phyloP scores from a whole-genome alignment of 2,888 invertebrate species.

The Trichopria drosophilae region DNA sequence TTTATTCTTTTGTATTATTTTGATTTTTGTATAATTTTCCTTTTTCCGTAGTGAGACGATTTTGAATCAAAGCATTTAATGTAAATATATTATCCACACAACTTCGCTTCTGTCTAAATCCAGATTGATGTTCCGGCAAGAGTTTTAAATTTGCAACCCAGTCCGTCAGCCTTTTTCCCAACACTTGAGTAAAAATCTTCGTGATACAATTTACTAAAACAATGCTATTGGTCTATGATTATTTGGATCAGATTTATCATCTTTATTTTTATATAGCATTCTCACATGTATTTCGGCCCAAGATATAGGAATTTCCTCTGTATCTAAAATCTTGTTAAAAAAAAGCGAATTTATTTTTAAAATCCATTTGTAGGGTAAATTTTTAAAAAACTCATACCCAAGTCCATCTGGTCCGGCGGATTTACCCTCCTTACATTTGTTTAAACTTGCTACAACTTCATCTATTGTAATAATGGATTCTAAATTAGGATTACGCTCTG shows the following conservation, averaged over 20 bases:
- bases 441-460: not conserved
- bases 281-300: slow-evolving; percentile 10
- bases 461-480: slow-evolving; percentile 1
- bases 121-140: slow-evolving; percentile 3
- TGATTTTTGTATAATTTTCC: slow-evolving; percentile 5
- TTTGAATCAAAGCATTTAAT: slow-evolving; percentile 7
- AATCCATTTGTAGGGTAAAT: slow-evolving; percentile 1
- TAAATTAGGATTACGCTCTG: slow-evolving; percentile 1
- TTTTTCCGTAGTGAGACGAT: not conserved
- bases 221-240: slow-evolving; percentile 11
- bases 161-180: slow-evolving; percentile 1
- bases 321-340: slow-evolving; percentile 9
- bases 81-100: slow-evolving; percentile 10
- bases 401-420: slow-evolving; percentile 6
- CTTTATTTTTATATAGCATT: slow-evolving; percentile 16
- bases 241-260: slow-evolving; percentile 1
- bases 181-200: slow-evolving; percentile 3
- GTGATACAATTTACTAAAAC: not conserved
- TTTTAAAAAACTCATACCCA: slow-evolving; percentile 7
- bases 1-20: no score
- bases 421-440: slow-evolving; percentile 6
- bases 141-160: not conserved
- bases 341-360: not conserved
- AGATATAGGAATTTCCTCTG: not conserved
- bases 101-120: not conserved